Conservation (phyloP, 1,140 invertebrate species). For the Holcopasites calliopsidis region DNA sequence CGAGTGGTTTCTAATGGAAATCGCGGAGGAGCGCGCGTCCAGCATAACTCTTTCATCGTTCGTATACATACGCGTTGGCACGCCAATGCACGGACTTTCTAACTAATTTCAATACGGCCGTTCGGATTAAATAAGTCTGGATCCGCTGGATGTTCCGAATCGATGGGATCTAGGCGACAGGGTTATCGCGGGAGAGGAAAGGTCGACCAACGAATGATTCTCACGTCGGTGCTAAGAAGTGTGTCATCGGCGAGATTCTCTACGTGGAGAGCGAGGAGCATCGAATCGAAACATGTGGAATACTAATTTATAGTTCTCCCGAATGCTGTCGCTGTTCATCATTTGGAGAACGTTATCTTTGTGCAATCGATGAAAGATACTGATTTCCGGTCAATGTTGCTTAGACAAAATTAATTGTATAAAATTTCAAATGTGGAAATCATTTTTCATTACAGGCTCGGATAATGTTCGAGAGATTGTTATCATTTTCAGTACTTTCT, state of each 20-base stretch:
- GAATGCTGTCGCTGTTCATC: not conserved
- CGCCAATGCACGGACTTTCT: slow-evolving; percentile 63
- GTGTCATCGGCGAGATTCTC: slow-evolving; percentile 21
- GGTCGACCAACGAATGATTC: slow-evolving; percentile 25
- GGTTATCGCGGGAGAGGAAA: slow-evolving; percentile 51
- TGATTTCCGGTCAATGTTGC: not conserved
- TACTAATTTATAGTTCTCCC: not conserved
- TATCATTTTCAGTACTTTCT: not conserved
- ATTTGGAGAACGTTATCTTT: not conserved
- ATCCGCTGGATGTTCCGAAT: slow-evolving; percentile 27
- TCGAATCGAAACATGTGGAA: slow-evolving; percentile 2
- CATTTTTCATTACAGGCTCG: too few relatives aligned
- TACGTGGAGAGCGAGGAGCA: not conserved
- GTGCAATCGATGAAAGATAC: too few relatives aligned
- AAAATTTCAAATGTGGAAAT: not conserved
- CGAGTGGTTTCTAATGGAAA: slow-evolving; percentile 70
- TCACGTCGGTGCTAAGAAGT: not conserved
- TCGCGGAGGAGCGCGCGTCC: slow-evolving; percentile 44
- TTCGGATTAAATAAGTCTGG: slow-evolving; percentile 40
- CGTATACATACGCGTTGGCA: slow-evolving; percentile 41
- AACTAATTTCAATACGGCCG: slow-evolving; percentile 57
- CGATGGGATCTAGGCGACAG: slow-evolving; percentile 30
- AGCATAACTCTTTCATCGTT: slow-evolving; percentile 39
- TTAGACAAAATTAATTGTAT: not conserved
- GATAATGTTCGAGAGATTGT: not conserved